Base-by-base conservation (phyloP, 2,888 invertebrate genomes). In the Hoplodrina ambigua region DNA sequence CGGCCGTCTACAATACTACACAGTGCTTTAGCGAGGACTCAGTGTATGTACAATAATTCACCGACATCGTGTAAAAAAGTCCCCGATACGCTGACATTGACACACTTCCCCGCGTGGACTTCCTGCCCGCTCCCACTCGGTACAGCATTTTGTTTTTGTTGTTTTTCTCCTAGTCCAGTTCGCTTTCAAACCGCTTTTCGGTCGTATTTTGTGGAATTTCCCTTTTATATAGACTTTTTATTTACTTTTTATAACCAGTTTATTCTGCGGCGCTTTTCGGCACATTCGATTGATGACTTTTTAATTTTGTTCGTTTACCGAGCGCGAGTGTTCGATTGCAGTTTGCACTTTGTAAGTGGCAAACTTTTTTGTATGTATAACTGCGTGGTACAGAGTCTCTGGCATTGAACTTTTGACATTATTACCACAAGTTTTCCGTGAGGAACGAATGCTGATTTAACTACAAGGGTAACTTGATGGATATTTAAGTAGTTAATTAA, bases 31-130 rank as follows among this genome's bases (percentile, higher is more conserved):
- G 61, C 75, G 65, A 81, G 79, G 70, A 73, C 72, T 64, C 30
- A 54, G 55, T 74, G 77, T 46, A 17, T 11, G 46, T 79, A 82
- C 78, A 83, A 86, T 86, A 86, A 86, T 85, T 88, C 83, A 87
- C 86, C 74, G 83, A 76, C 80, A 83, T 82, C 78, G 81, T 81
- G 83, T 84, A 88, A 91, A 90, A 88, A 86, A 85, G 71, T 70
- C 78, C 81, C 88, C 87, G 88, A 90, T 90, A 89, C 87, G 89
- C 86, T 92, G 95, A 93, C 95, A 94, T 94, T 95, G 95, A 94
- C 94, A 94, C 92, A 93, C 87, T 92, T 94, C 88, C 84, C 87
- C 86, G 84, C 84, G 87, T 85, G 86, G 88, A 87, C 88, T 92
- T 91, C 91, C 93, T 90, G 89, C 87, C 87, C 85, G 84, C 87